These are phyloP conservation scores for Gallinago solitaria DNA, from an alignment of 2,797 vertebrate species.

Conservation along the genomic window DNA sequence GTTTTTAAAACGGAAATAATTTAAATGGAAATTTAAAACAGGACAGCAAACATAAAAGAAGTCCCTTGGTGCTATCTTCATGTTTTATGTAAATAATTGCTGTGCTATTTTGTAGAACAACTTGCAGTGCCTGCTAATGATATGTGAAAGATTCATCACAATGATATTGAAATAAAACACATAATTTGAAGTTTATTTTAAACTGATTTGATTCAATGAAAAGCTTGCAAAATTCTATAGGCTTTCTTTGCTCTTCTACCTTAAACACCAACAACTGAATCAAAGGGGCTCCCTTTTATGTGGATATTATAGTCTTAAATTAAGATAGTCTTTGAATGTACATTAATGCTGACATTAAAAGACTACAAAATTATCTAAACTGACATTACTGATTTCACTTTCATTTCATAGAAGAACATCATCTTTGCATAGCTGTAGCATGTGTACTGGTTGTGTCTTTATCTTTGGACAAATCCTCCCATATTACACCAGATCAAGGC, in stretches of 20 bases:
- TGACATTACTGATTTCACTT: neutral
- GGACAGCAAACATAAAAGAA: neutral
- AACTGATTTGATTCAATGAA: neutral
- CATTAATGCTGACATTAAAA: neutral
- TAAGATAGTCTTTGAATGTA: neutral
- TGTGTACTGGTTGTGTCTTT: neutral
- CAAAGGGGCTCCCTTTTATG: neutral
- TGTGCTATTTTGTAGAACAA: neutral
- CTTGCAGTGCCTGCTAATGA: neutral
- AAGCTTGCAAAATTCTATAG: neutral
- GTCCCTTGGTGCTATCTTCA: neutral
- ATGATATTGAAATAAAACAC: neutral
- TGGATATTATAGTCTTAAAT: neutral
- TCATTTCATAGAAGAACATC: neutral
- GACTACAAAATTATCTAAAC: neutral
- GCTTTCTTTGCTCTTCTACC: neutral
- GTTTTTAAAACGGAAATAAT: neutral
- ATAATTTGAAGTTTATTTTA: neutral
- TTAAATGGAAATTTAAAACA: neutral
- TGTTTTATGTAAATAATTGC: constrained; percentile 6
- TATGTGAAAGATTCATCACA: neutral
- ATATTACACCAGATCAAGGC: neutral
- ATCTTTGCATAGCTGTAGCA: neutral
- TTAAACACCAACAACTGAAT: neutral
- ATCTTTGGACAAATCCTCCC: neutral